Conservation (phyloP, 2,113 vertebrate species). For the Urocolius indicus region DNA sequence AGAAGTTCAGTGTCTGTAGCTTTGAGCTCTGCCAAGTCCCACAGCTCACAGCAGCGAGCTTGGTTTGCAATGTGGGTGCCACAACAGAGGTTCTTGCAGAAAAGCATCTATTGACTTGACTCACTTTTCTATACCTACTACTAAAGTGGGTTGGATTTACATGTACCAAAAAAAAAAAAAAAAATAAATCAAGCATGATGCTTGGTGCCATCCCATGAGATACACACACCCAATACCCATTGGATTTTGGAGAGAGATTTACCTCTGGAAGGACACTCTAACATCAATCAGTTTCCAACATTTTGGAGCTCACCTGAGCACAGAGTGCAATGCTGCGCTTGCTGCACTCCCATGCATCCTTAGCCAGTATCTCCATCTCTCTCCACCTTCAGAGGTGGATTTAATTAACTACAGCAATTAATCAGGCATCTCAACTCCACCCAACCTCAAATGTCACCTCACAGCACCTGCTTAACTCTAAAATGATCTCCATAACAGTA, state of each 20-base stretch:
- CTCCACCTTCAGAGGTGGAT: neutral
- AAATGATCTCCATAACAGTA: neutral
- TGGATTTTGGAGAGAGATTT: neutral
- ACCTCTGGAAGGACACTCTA: neutral
- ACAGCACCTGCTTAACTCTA: neutral
- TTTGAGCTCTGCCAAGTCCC: neutral
- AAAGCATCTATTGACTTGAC: neutral
- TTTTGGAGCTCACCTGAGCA: neutral
- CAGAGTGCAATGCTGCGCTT: neutral
- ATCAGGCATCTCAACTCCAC: constrained; percentile 36
- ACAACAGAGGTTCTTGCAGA: neutral
- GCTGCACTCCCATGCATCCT: neutral
- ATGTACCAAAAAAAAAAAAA: neutral
- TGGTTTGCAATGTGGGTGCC: neutral
- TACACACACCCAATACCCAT: neutral
- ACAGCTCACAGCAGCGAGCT: neutral
- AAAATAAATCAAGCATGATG: too few species aligned
- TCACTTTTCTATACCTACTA: neutral
- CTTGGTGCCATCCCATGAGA: neutral
- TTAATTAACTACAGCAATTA: constrained; percentile 39
- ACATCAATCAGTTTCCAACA: neutral
- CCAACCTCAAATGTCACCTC: constrained; percentile 17
- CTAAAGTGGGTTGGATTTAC: neutral
- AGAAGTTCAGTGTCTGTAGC: neutral
- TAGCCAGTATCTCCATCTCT: neutral